Percentiles rank a stretch among this genome's conserved stretches.
Evolutionary conservation across 2,797 vertebrate genomes (phyloP).

Genomic region (Muraenolepis orangiensis): DNA sequence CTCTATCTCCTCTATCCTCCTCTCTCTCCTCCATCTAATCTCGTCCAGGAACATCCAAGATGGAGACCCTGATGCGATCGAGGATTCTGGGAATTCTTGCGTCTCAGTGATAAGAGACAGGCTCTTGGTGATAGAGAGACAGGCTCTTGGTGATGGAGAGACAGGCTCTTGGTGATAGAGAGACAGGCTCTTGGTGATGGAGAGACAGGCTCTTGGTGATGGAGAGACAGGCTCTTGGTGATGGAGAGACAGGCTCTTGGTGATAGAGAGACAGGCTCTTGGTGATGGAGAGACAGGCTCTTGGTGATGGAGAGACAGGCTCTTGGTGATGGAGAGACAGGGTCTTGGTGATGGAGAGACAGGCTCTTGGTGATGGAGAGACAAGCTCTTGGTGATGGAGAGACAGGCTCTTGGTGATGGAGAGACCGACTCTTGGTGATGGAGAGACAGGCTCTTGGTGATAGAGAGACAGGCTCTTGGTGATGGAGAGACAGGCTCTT

Average conservation of each 20-base stretch:
- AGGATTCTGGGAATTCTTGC: conserved; percentile 22
- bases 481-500: background rate
- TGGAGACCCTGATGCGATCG: conserved; percentile 16
- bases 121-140: background rate
- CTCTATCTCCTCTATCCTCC: too few relatives aligned
- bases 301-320: background rate
- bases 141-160: too few relatives aligned
- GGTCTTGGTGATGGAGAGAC: too few relatives aligned
- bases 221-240: background rate
- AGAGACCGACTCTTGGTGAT: background rate
- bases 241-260: background rate
- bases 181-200: too few relatives aligned
- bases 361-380: background rate
- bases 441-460: background rate
- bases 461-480: background rate
- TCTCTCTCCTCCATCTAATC: conserved; percentile 53
- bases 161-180: background rate
- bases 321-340: too few relatives aligned
- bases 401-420: too few relatives aligned
- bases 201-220: background rate
- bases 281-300: background rate
- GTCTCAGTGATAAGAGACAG: background rate
- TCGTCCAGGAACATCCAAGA: conserved; percentile 28
- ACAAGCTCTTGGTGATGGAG: background rate
- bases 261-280: background rate